Base-by-base conservation (phyloP, 2,888 invertebrate genomes). In the Watsonalla cultraria region DNA sequence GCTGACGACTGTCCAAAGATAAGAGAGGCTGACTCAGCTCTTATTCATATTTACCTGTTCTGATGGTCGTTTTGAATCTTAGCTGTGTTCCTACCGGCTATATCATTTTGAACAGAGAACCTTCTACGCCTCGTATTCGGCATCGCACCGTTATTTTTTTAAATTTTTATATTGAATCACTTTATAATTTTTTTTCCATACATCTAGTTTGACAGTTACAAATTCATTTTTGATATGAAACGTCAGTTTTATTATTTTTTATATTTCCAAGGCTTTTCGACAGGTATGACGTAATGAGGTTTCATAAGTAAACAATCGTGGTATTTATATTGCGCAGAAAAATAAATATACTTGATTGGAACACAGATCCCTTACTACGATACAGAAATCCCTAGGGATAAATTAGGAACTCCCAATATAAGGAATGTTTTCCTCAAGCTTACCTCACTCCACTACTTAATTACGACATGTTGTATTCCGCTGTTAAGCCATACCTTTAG, bases 41-140 rank as follows among this genome's bases (percentile, higher is more conserved):
- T 7, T n/a, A 45, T 45, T 15, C 2, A 7, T 14, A 39, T 37
- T 51, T 78, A 86, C 88, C 80, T 81, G 62, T 68, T 61, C 64
- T 76, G 76, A n/a, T 67, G 62, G n/a, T 64, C 67, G 61, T 70
- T 81, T 64, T 79, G 80, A 42, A 69, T 59, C 68, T 80, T 82
- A 15, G 65, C 39, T 33, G 66, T 57, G 54, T 74, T 69, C 52
- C 74, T 69, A 35, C 62, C 62, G 35, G 66, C 57, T 9, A 77
- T 77, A 24, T 81, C 77, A 66, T 81, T 82, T 63, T 87, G 79
- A 11, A 86, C 86, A 2, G 86, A 89, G 68, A 90, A 89, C 55
- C 79, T 78, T 53, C 88, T 74, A 52, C 88, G 83, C 65, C 87
- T 80, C 52, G 84, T 72, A 59, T 87, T 84, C 35, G 89, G 89